A percentile compares a stretch with the other conserved stretches of the same genome.
phyloP scores from a whole-genome alignment of 1,140 invertebrate species.

The Pachyrhynchus sulphureomaculatus region DNA sequence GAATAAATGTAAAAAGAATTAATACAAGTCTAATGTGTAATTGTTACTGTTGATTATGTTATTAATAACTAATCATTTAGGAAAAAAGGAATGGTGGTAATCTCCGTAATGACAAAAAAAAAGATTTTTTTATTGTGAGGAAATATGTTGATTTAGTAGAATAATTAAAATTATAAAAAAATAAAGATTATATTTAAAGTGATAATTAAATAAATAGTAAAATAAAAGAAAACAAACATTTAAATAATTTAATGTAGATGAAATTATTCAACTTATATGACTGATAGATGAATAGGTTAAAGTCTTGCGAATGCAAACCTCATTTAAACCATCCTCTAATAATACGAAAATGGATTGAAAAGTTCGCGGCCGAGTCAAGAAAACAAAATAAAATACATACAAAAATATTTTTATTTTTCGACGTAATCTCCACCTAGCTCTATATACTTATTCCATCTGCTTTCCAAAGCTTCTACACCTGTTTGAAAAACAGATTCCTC shows the following conservation, averaged over 20 bases:
- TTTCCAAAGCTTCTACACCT: too few relatives aligned
- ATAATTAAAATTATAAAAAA: slow-evolving; percentile 54
- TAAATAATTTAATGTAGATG: slow-evolving; percentile 47
- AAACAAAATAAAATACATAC: too few relatives aligned
- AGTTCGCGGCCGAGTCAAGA: too few relatives aligned
- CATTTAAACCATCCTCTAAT: slow-evolving; percentile 56
- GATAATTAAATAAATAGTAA: not conserved
- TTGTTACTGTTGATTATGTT: slow-evolving; percentile 50
- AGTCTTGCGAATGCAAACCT: slow-evolving; percentile 56
- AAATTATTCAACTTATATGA: slow-evolving; percentile 57
- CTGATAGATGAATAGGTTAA: slow-evolving; percentile 58
- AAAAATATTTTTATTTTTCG: too few relatives aligned
- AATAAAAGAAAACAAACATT: slow-evolving; percentile 50
- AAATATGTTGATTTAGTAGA: slow-evolving; percentile 49
- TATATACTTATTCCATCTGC: too few relatives aligned
- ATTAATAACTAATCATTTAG: slow-evolving; percentile 57
- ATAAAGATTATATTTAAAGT: slow-evolving; percentile 43
- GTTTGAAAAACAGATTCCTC: too few relatives aligned
- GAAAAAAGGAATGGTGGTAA: slow-evolving; percentile 57
- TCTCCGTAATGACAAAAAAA: slow-evolving; percentile 55
- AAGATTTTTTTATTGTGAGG: slow-evolving; percentile 51
- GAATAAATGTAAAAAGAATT: slow-evolving; percentile 55
- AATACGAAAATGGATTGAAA: too few relatives aligned
- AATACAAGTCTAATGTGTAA: slow-evolving; percentile 50
- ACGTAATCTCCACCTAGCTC: too few relatives aligned